Percentiles rank a stretch among this genome's conserved stretches.
Conservation (phyloP, 2,797 vertebrate species). For the Peromyscus nudipes region DNA sequence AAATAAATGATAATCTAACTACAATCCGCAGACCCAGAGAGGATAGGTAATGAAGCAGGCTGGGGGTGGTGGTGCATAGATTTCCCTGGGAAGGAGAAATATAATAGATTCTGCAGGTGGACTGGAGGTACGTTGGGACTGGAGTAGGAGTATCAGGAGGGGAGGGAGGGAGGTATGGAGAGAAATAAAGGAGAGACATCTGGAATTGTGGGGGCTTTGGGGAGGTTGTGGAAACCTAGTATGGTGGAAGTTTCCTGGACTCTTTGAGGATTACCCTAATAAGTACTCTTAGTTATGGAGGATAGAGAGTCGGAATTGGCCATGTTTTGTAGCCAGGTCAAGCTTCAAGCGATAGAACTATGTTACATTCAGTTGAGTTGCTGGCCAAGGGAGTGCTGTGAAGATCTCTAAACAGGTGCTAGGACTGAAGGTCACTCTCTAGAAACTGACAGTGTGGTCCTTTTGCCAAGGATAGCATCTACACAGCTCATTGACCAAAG, state of each 20-base stretch:
- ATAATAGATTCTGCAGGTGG: not conserved
- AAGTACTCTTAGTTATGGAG: not conserved
- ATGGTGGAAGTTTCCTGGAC: not conserved
- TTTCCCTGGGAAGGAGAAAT: not conserved
- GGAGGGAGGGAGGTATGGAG: not conserved
- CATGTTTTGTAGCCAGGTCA: not conserved
- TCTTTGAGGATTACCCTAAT: not conserved
- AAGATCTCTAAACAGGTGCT: not conserved
- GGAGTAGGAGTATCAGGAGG: fast-evolving
- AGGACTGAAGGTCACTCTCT: not conserved
- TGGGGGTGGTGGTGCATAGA: not conserved
- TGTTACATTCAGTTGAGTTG: not conserved
- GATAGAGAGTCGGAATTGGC: not conserved
- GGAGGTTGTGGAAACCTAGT: too few species aligned
- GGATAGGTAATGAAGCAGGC: not conserved
- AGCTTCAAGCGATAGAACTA: not conserved
- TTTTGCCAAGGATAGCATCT: not conserved
- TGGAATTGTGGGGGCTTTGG: not conserved
- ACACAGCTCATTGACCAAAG: not conserved
- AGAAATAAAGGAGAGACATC: not conserved
- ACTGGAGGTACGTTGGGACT: too few species aligned
- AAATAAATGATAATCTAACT: not conserved
- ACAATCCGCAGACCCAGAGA: not conserved
- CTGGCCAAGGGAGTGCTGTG: too few species aligned
- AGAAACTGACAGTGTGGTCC: not conserved